Percentiles rank a stretch among this genome's conserved stretches.
Conservation (phyloP, 2,113 vertebrate genomes). For the Bubalus kerabau region DNA sequence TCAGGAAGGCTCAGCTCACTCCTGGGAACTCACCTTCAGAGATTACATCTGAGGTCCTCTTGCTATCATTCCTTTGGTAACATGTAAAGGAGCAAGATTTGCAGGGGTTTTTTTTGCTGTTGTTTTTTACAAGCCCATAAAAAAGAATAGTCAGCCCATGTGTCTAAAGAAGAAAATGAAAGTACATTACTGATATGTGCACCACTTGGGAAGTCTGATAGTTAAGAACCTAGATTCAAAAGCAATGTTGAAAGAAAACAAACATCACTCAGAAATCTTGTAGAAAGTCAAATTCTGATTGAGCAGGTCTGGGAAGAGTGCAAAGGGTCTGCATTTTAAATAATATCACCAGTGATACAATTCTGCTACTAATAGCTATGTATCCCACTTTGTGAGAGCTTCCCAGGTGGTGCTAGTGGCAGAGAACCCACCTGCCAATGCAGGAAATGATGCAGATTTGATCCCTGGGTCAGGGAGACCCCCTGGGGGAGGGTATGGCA, state of each 20-base stretch:
- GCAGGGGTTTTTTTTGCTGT: not conserved
- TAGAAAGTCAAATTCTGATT: not conserved
- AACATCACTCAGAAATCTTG: not conserved
- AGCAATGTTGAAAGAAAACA: not conserved
- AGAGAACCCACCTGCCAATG: not conserved
- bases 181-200: not conserved
- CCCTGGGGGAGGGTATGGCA: not conserved
- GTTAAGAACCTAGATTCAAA: not conserved
- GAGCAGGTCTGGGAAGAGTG: not conserved
- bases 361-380: not conserved
- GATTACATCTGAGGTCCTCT: not conserved
- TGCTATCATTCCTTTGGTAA: not conserved
- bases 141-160: not conserved
- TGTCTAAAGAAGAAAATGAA: not conserved
- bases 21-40: not conserved
- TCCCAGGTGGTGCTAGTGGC: not conserved
- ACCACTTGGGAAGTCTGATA: not conserved
- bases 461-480: not conserved
- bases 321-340: not conserved
- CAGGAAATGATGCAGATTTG: not conserved
- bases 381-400: not conserved
- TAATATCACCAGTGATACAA: not conserved
- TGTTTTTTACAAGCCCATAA: not conserved
- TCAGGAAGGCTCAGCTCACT: not conserved
- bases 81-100: not conserved